Percentiles rank a stretch among this genome's conserved stretches.
These are phyloP conservation scores for Oasisia sp. DNA, from an alignment of 2,888 invertebrate genomes.

Conservation along the genomic window DNA sequence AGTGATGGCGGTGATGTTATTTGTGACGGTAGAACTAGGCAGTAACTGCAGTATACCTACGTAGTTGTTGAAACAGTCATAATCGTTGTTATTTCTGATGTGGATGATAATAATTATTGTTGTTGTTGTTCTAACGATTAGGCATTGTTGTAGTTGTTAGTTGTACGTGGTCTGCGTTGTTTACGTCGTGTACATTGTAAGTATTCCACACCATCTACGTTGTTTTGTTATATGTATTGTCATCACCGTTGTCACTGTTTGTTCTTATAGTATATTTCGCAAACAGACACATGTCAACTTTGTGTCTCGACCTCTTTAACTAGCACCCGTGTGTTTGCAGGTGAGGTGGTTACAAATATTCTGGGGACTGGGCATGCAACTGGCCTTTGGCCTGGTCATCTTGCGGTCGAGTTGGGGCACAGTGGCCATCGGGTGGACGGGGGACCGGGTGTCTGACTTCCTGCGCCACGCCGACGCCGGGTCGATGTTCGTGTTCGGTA, in stretches of 20 bases:
- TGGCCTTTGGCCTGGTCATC: slow-evolving; percentile 70
- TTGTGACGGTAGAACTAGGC: slow-evolving; percentile 29
- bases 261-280: no score
- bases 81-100: slow-evolving; percentile 32
- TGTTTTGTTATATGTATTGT: no score
- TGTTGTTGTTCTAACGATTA: no score
- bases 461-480: slow-evolving; percentile 83
- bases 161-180: no score
- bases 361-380: slow-evolving; percentile 84
- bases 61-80: slow-evolving; percentile 32
- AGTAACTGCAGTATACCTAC: background rate
- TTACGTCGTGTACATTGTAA: no score
- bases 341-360: slow-evolving; percentile 77
- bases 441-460: slow-evolving; percentile 79
- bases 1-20: no score
- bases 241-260: no score
- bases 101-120: background rate
- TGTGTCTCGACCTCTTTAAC: background rate
- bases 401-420: slow-evolving; percentile 60
- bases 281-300: no score
- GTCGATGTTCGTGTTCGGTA: slow-evolving; percentile 85
- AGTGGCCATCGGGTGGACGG: slow-evolving; percentile 76
- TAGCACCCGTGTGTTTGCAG: slow-evolving; percentile 34
- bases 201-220: no score
- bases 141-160: no score